These are phyloP conservation scores for Thryonomys swinderianus DNA, from an alignment of 2,113 vertebrate genomes.

Conservation along the genomic window DNA sequence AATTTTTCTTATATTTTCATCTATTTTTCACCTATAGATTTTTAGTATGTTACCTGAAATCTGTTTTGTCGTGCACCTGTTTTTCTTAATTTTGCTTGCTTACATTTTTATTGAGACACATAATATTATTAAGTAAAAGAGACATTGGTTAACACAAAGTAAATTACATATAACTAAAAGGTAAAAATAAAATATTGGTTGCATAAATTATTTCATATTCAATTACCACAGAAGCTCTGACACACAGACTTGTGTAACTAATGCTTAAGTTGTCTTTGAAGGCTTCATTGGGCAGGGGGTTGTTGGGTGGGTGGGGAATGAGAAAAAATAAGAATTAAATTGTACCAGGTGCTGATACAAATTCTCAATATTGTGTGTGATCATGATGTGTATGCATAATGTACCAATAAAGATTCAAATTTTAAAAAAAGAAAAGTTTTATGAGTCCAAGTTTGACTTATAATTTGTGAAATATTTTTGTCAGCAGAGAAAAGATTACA, in stretches of 20 bases:
- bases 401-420: no score
- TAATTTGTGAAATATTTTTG: neutral
- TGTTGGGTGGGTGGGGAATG: no score
- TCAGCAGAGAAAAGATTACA: neutral
- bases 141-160: neutral
- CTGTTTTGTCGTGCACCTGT: neutral
- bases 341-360: no score
- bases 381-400: no score
- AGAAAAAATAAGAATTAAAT: no score
- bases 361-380: no score
- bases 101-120: neutral
- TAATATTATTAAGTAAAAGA: neutral
- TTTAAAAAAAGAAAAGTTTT: no score
- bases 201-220: neutral
- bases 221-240: neutral
- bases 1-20: neutral
- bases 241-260: neutral
- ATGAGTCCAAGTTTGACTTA: neutral
- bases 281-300: neutral
- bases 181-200: neutral
- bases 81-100: neutral
- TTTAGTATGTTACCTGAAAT: neutral
- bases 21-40: neutral
- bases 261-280: neutral
- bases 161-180: neutral